Conservation (phyloP, 1,140 invertebrate genomes). For the Papilio xuthus region DNA sequence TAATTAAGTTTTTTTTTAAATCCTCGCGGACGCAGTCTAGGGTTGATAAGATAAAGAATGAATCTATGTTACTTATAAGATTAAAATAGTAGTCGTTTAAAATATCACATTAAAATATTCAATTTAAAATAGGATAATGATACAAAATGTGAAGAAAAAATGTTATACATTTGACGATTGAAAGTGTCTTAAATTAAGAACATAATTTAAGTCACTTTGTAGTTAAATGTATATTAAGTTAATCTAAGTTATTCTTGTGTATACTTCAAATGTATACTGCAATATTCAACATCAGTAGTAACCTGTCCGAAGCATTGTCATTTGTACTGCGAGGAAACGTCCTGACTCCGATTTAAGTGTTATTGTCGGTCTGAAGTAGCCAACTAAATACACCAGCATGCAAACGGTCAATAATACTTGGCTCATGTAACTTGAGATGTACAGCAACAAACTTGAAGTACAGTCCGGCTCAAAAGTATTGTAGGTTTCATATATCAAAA, state of each 20-base stretch:
- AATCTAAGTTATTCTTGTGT: not conserved
- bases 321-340: not conserved
- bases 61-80: too few relatives aligned
- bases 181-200: too few relatives aligned
- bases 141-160: too few relatives aligned
- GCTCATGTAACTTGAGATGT: not conserved
- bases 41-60: too few relatives aligned
- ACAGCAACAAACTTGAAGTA: not conserved
- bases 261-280: not conserved
- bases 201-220: too few relatives aligned
- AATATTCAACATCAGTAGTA: not conserved
- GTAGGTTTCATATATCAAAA: too few relatives aligned
- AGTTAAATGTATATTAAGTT: not conserved
- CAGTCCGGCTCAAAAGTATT: not conserved
- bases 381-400: conserved; percentile 13
- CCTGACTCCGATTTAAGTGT: not conserved
- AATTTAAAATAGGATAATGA: too few relatives aligned
- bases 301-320: not conserved
- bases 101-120: too few relatives aligned
- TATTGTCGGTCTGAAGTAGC: not conserved
- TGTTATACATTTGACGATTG: too few relatives aligned
- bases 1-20: too few relatives aligned
- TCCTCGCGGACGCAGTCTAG: too few relatives aligned
- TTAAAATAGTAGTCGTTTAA: too few relatives aligned
- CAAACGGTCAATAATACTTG: conserved; percentile 11